Base-by-base conservation (phyloP, 2,113 vertebrate genomes). In the Telmatochromis bifrenatus region DNA sequence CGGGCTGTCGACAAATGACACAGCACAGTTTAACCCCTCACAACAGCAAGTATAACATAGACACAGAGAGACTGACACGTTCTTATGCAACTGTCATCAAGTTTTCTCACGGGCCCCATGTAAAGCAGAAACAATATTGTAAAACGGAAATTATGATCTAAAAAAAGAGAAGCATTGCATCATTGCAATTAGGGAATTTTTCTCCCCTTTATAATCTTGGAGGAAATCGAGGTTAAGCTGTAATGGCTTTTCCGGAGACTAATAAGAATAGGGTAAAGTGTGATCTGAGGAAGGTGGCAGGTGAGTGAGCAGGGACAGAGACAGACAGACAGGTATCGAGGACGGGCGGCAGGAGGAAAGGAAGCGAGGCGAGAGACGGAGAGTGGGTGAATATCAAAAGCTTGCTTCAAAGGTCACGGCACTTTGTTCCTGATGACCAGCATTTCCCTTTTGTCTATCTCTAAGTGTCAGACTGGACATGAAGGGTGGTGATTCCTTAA, bases 401-500 rank as follows among this genome's bases (percentile, higher is more conserved):
- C 87, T 85, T 53, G 84, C 93, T 95, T 94, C 92, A 95, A 96
- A 96, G 95, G 95, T 96, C 95, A 95, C 70, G 6, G 80, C 92
- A 94, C 94, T 95, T 96, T 94, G 93, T 95, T 94, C 91, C 77
- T 88, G 92, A 91, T 93, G 94, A 94, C 88, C 93, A 93, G 85
- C 93, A 86, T 94, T 92, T 93, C 85, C 89, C 87, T 82, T 93
- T 94, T 94, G 90, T 94, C 90, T 93, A 8, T 91, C 58, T 89
- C 33, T 33, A 83, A 92, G 91, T 93, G 90, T 91, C 93, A 94
- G 19, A 55, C 37, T 7, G 45, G 62, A 96, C 91, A 88, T 83
- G 83, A 86, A 95, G 89, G 92, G 87, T 82, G 62, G 21, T 2
- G 2, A 79, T 84, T 79, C 86, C 42, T 84, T 92, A 84, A 91